These are phyloP conservation scores for Oreochromis mossambicus DNA, from an alignment of 2,797 vertebrate genomes.

Conservation along the genomic window DNA sequence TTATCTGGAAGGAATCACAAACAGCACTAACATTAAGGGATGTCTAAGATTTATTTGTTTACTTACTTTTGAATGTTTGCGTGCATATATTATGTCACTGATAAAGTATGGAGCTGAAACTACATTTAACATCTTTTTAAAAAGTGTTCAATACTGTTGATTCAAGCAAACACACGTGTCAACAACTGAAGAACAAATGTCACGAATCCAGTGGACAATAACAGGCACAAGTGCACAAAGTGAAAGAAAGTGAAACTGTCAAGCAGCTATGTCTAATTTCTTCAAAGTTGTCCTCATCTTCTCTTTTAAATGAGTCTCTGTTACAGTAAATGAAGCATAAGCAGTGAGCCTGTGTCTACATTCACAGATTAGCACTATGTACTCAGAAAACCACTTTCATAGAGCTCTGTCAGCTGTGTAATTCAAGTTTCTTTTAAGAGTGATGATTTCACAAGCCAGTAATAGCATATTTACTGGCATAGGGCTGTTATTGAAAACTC, in stretches of 20 bases:
- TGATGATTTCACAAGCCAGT: conserved; percentile 64
- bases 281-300: conserved; percentile 13
- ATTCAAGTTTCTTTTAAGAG: conserved; percentile 64
- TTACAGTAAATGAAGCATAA: conserved; percentile 62
- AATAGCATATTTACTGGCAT: conserved; percentile 67
- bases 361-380: conserved; percentile 56
- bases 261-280: conserved; percentile 38
- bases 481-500: conserved; percentile 55
- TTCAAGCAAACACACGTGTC: not conserved
- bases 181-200: not conserved
- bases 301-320: conserved; percentile 44
- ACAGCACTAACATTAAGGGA: not conserved
- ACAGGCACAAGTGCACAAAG: not conserved
- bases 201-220: not conserved
- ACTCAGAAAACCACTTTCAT: conserved; percentile 54
- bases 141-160: not conserved
- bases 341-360: conserved; percentile 47
- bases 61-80: not conserved
- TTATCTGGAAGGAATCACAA: not conserved
- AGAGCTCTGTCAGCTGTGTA: conserved; percentile 65
- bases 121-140: not conserved
- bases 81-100: not conserved
- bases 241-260: not conserved
- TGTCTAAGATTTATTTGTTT: not conserved
- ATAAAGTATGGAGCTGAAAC: not conserved